phyloP scores from a whole-genome alignment of 2,888 invertebrate genomes.

The Mimumesa dahlbomi region DNA sequence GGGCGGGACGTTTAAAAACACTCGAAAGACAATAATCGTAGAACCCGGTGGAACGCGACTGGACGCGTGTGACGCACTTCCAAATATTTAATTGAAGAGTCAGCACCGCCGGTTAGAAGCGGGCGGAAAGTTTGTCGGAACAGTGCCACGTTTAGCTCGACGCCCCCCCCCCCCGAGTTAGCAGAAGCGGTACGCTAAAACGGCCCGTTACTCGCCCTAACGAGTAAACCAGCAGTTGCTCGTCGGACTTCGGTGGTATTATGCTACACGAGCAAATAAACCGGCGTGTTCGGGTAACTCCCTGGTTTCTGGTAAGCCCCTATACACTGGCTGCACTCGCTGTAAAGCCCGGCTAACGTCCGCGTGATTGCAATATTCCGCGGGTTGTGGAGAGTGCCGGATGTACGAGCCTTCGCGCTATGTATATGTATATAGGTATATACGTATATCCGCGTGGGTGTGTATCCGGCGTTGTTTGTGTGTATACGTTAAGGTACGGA shows the following conservation, averaged over 20 bases:
- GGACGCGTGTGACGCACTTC: conserved; percentile 28
- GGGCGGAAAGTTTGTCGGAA: conserved; percentile 55
- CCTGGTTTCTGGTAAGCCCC: conserved; percentile 67
- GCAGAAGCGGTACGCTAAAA: conserved; percentile 52
- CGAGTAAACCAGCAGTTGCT: conserved; percentile 68
- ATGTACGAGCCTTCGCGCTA: conserved; percentile 52
- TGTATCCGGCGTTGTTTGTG: conserved; percentile 9
- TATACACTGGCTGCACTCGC: conserved; percentile 64
- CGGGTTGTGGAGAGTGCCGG: conserved; percentile 64
- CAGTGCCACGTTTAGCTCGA: conserved; percentile 47
- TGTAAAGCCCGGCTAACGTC: conserved; percentile 67
- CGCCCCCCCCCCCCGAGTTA: conserved; percentile 16
- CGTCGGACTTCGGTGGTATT: conserved; percentile 66
- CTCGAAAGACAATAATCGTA: no score
- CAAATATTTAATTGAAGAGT: conserved; percentile 59
- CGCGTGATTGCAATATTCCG: conserved; percentile 69
- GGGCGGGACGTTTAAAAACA: no score
- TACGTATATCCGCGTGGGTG: conserved; percentile 43
- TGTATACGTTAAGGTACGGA: conserved; percentile 33
- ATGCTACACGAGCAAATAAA: conserved; percentile 69
- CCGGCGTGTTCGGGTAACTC: conserved; percentile 67
- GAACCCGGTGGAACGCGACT: no score
- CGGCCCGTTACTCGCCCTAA: conserved; percentile 67
- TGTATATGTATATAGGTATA: no score
- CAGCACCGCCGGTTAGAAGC: conserved; percentile 38